Base-by-base conservation (phyloP, 1,140 invertebrate species). In the Zophobas morio region DNA sequence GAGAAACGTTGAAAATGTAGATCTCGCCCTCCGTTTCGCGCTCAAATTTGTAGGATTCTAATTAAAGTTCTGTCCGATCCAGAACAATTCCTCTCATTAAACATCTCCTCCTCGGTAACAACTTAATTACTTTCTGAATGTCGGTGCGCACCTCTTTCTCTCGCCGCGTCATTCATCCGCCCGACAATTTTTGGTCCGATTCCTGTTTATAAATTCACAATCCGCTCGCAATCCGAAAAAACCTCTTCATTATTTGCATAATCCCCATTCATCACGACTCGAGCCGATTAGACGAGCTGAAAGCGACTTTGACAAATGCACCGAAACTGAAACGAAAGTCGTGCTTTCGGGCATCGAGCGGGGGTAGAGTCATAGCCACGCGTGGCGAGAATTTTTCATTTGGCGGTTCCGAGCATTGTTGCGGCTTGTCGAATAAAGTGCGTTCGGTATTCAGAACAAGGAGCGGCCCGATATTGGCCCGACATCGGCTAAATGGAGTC, bases 11-110 rank as follows among this genome's bases (percentile, higher is more conserved):
- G 42, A 51, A 72, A 72, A 71, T 71, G 32, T 8, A 49, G 40
- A 46, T 46, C 2, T 70, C 36, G 34, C 42, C 63, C 54, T 37
- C 70, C 46, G 34, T 56, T 70, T 56, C 49, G 8, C 57, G 34
- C 6, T 3, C 63, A 53, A 78, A 78, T 78, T 78, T 74, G 32
- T 53, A 49, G 49, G 56, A 73, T 74, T 57, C 77, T 74, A 78
- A 78, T 78, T 78, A 78, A 74, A 57, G 35, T 70, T 71, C 77
- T 78, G 77, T 78, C 77, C 77, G 77, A 74, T 78, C 54, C 77
- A 78, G 77, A 78, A 78, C 77, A 78, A 78, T 78, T 56, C 71
- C 51, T 66, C 49, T 78, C 77, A 78, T 78, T 78, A 57, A 74
- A 78, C 71, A 56, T 35, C 71, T 42, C 57, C 77, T 8, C 42